A percentile compares a stretch with the other conserved stretches of the same genome.
Evolutionary conservation across 2,113 vertebrate genomes (phyloP).

Genomic region (Cyphomyrus discorhynchus): DNA sequence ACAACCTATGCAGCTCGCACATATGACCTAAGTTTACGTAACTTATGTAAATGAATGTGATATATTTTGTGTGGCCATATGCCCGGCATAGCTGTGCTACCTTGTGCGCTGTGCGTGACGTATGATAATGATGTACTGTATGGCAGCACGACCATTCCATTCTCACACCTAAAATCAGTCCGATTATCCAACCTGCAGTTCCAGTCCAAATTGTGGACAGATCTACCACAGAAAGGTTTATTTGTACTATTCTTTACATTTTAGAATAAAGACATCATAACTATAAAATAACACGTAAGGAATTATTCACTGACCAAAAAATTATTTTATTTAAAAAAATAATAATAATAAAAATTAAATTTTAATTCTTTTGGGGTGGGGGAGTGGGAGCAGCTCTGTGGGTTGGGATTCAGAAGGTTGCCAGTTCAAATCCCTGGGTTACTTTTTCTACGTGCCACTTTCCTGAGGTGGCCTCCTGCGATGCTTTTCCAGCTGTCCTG

Average conservation of each 20-base stretch:
- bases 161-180: not conserved
- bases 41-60: not conserved
- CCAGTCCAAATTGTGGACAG: not conserved
- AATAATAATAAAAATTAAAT: too few relatives aligned
- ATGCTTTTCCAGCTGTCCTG: not conserved
- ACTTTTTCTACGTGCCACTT: not conserved
- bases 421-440: not conserved
- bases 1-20: not conserved
- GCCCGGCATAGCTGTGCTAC: not conserved
- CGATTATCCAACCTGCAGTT: not conserved
- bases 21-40: not conserved
- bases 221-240: not conserved
- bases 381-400: too few relatives aligned
- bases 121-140: not conserved
- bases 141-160: not conserved
- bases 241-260: not conserved
- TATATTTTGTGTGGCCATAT: not conserved
- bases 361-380: not conserved
- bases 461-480: too few relatives aligned
- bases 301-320: not conserved
- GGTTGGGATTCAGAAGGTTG: not conserved
- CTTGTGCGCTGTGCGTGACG: not conserved
- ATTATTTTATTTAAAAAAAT: not conserved
- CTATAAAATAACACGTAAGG: not conserved
- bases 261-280: not conserved